Conservation (phyloP, 2,113 vertebrate genomes). For the Syrmaticus mikado region DNA sequence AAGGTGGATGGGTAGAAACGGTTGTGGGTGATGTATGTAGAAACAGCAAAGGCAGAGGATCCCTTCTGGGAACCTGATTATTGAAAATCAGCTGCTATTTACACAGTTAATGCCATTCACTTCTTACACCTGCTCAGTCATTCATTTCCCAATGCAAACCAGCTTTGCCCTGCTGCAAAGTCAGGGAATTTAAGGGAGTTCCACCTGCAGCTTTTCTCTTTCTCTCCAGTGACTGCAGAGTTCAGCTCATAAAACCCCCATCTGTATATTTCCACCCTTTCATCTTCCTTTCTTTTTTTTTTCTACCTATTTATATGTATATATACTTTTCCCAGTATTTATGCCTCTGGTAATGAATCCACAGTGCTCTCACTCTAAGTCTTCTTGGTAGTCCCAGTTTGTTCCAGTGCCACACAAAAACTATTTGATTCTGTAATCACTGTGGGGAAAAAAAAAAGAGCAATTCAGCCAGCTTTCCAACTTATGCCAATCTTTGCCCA, state of each 20-base stretch:
- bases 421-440: background rate
- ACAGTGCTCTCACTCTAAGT: background rate
- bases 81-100: conserved; percentile 68
- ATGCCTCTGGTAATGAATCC: background rate
- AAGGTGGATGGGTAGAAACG: background rate
- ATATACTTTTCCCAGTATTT: background rate
- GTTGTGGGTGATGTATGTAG: conserved; percentile 9
- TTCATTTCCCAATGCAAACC: conserved; percentile 34
- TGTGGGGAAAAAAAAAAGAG: background rate
- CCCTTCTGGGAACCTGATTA: conserved; percentile 46
- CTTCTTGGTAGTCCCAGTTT: background rate
- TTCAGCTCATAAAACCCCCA: background rate
- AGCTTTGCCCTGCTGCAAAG: conserved; percentile 36
- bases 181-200: conserved; percentile 32
- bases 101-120: conserved; percentile 56
- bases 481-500: background rate
- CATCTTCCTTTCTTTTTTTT: background rate
- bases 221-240: background rate
- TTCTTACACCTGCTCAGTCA: conserved; percentile 56
- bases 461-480: background rate
- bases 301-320: background rate
- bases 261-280: background rate
- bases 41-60: conserved; percentile 21
- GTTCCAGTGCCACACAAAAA: background rate
- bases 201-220: conserved; percentile 22